These are phyloP conservation scores for Steromphala cineraria DNA, from an alignment of 2,888 invertebrate species.

Conservation along the genomic window DNA sequence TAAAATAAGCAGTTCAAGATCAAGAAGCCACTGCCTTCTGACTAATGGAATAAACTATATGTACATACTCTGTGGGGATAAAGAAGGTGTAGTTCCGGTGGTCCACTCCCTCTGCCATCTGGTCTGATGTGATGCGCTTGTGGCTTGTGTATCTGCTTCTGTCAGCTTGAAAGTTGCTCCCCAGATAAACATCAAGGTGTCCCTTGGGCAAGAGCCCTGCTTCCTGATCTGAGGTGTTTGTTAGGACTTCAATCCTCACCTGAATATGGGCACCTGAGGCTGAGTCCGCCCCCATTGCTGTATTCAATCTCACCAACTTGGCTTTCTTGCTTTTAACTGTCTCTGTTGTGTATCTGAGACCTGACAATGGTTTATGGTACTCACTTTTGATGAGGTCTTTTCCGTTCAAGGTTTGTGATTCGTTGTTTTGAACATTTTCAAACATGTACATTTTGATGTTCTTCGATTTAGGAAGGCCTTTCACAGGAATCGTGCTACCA, in stretches of 20 bases:
- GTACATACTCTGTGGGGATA: not conserved
- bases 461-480: constrained; percentile 33
- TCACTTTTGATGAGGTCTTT: constrained; percentile 36
- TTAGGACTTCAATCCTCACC: constrained; percentile 37
- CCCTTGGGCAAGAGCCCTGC: not conserved
- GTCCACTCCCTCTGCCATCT: constrained; percentile 43
- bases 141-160: constrained; percentile 23
- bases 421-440: not conserved
- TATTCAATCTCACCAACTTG: constrained; percentile 33
- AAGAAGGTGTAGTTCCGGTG: constrained; percentile 51
- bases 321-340: constrained; percentile 25
- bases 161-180: constrained; percentile 35
- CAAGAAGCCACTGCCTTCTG: not conserved
- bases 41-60: no score
- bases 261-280: constrained; percentile 46
- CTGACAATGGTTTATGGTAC: constrained; percentile 46
- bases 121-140: constrained; percentile 24
- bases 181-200: constrained; percentile 34
- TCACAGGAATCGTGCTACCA: constrained; percentile 48
- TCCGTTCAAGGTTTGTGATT: constrained; percentile 11
- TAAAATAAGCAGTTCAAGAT: no score
- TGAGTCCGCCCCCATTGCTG: not conserved
- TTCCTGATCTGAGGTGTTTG: constrained; percentile 20
- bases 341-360: constrained; percentile 29
- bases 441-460: constrained; percentile 39